Evolutionary conservation across 2,888 invertebrate species (phyloP).

Genomic region (Diarsia mendica): DNA sequence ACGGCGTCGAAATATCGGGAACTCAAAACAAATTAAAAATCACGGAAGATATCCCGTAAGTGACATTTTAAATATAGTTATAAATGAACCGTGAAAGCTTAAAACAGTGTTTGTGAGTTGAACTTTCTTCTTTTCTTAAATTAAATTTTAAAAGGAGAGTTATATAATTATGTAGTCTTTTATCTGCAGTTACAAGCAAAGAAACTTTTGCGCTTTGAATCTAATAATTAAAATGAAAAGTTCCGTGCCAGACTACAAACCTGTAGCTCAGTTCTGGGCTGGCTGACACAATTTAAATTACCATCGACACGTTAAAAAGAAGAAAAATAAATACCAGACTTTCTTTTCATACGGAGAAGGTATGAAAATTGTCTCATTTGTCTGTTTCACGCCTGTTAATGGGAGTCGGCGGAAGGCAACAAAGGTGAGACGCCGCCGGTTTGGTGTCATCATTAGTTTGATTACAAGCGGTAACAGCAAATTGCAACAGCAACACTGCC

Average conservation of each 20-base stretch:
- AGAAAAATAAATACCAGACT: too few species aligned
- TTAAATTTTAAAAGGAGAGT: not conserved
- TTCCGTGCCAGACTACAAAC: too few species aligned
- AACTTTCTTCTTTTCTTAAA: not conserved
- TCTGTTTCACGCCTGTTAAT: not conserved
- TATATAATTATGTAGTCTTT: not conserved
- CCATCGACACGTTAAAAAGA: too few species aligned
- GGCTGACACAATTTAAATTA: too few species aligned
- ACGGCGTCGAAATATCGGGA: too few species aligned
- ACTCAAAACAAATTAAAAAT: too few species aligned
- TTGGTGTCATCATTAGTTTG: conserved; percentile 3
- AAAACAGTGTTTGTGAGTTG: too few species aligned
- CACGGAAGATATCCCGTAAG: too few species aligned
- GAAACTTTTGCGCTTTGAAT: not conserved
- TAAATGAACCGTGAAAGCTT: too few species aligned
- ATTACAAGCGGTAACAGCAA: not conserved
- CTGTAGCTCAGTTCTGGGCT: too few species aligned
- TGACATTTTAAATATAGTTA: too few species aligned
- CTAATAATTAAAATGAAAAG: not conserved
- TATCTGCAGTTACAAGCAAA: not conserved
- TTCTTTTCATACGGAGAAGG: not conserved
- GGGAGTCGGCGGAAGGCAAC: not conserved
- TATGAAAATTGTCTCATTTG: not conserved
- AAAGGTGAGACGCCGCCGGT: not conserved
- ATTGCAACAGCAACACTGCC: too few species aligned